These are phyloP conservation scores for Psettodes erumei DNA, from an alignment of 2,113 vertebrate genomes.

Conservation along the genomic window DNA sequence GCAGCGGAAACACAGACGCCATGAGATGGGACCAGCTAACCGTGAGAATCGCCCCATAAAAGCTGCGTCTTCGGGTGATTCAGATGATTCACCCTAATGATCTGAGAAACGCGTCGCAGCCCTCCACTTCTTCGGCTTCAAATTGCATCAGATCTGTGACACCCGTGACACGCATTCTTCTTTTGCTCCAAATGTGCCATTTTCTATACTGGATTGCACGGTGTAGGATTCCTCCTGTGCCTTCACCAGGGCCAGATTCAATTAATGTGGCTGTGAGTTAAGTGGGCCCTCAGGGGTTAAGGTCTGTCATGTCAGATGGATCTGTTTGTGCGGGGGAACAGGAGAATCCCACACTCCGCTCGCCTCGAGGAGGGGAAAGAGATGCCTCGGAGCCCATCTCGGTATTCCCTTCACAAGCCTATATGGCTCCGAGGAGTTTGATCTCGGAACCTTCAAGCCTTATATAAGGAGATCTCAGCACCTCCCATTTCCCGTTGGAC, in stretches of 20 bases:
- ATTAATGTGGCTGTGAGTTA: conserved; percentile 75
- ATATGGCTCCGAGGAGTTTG: conserved; percentile 54
- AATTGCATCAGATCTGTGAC: conserved; percentile 58
- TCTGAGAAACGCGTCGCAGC: conserved; percentile 63
- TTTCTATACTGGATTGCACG: conserved; percentile 43
- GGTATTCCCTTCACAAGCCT: conserved; percentile 58
- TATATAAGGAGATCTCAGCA: conserved; percentile 53
- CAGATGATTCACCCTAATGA: conserved; percentile 68
- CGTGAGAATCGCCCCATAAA: conserved; percentile 57
- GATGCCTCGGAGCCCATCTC: conserved; percentile 56
- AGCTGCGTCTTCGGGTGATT: conserved; percentile 55
- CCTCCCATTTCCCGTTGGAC: neutral
- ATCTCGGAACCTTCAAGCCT: conserved; percentile 55
- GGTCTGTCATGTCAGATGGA: conserved; percentile 79
- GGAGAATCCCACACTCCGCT: conserved; percentile 61
- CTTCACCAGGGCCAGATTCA: conserved; percentile 68
- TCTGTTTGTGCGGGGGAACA: conserved; percentile 70
- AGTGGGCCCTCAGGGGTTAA: conserved; percentile 79
- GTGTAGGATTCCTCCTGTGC: conserved; percentile 47
- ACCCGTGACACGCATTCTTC: conserved; percentile 45
- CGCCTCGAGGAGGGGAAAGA: conserved; percentile 42
- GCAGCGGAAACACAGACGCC: conserved; percentile 15
- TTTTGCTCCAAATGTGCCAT: conserved; percentile 60
- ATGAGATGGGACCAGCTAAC: conserved; percentile 54
- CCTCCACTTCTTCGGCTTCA: conserved; percentile 49